Evolutionary conservation across 2,797 vertebrate species (phyloP).

Genomic region (Danio kyathit): DNA sequence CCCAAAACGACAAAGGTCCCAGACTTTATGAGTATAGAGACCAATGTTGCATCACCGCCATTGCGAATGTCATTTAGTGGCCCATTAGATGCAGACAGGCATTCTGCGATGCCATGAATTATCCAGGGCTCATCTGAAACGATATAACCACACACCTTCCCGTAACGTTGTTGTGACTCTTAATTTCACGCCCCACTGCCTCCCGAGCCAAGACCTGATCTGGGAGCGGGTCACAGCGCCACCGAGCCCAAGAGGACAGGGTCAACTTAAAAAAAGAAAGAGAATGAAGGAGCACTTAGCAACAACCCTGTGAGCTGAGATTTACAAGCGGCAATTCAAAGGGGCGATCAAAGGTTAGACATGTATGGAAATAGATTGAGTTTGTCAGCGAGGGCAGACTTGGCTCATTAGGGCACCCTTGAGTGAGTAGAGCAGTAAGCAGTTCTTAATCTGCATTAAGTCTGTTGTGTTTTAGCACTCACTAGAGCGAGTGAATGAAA

Average conservation of each 20-base stretch:
- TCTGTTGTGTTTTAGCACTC: constrained; percentile 11
- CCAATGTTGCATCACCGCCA: neutral
- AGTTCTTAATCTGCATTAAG: constrained; percentile 23
- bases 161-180: constrained; percentile 48
- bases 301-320: constrained; percentile 9
- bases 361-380: constrained; percentile 27
- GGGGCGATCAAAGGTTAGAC: constrained; percentile 21
- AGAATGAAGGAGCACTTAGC: neutral
- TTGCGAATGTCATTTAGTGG: constrained; percentile 33
- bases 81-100: constrained; percentile 42
- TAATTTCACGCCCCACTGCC: constrained; percentile 56
- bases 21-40: neutral
- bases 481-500: neutral
- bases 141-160: constrained; percentile 44
- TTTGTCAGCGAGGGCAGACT: constrained; percentile 15
- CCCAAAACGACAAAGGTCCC: neutral
- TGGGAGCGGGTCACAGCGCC: constrained; percentile 22
- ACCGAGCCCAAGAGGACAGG: neutral
- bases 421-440: constrained; percentile 17
- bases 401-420: constrained; percentile 21
- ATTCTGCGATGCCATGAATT: constrained; percentile 48
- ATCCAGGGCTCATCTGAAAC: constrained; percentile 50
- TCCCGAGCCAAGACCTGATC: constrained; percentile 47
- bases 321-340: constrained; percentile 25
- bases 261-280: constrained; percentile 21